Percentiles rank a stretch among this genome's conserved stretches.
These are phyloP conservation scores for Hozukius guyotensis DNA, from an alignment of 2,797 vertebrate species.

Conservation along the genomic window DNA sequence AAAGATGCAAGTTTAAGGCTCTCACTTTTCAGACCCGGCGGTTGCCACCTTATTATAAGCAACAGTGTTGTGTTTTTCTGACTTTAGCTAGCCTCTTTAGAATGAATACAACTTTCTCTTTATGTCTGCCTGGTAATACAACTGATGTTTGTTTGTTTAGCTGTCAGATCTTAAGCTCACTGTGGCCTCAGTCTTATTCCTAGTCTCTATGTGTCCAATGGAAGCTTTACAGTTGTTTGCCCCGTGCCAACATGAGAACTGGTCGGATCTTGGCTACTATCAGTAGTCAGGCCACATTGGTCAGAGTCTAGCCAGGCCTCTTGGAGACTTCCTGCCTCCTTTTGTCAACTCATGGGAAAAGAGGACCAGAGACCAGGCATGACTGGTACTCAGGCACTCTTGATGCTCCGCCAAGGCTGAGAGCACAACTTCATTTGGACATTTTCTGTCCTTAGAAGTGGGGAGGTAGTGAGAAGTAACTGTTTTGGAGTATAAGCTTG, in stretches of 20 bases:
- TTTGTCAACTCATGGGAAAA: conserved; percentile 75
- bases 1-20: too few relatives aligned
- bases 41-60: neutral
- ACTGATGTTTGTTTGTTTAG: conserved; percentile 19
- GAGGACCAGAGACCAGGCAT: conserved; percentile 37
- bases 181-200: conserved; percentile 41
- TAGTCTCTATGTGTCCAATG: conserved; percentile 26
- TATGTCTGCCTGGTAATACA: neutral
- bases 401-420: conserved; percentile 29
- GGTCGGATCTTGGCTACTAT: conserved; percentile 54
- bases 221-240: conserved; percentile 38
- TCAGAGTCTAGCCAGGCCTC: conserved; percentile 49
- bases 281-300: conserved; percentile 58
- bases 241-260: conserved; percentile 56
- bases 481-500: neutral
- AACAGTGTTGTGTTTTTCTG: neutral
- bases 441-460: neutral
- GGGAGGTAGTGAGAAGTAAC: neutral
- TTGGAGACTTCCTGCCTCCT: conserved; percentile 69
- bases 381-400: conserved; percentile 37
- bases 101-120: conserved; percentile 2
- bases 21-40: neutral
- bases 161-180: conserved; percentile 1
- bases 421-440: conserved; percentile 23
- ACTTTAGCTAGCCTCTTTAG: neutral